Evolutionary conservation across 1,140 invertebrate species (phyloP).

Genomic region (Caenorhabditis elegans): WBcel235 BX284604.4:9098001-9098500

Average conservation of each 20-base stretch:
- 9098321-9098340: constrained; percentile 11
- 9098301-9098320: constrained; percentile 11
- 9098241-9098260: constrained; percentile 34
- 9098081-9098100: too few relatives aligned
- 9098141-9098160: not conserved
- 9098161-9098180: constrained; percentile 16
- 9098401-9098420: constrained; percentile 34
- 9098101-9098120: too few relatives aligned
- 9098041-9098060: too few relatives aligned
- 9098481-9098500: constrained; percentile 24
- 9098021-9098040: too few relatives aligned
- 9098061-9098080: too few relatives aligned
- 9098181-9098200: constrained; percentile 32
- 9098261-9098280: constrained; percentile 31
- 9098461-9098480: not conserved
- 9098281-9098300: not conserved
- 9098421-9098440: not conserved
- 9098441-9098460: constrained; percentile 21
- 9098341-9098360: constrained; percentile 39
- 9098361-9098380: constrained; percentile 7
- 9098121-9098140: too few relatives aligned
- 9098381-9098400: constrained; percentile 32
- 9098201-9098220: constrained; percentile 45
- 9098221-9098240: constrained; percentile 31
- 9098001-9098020: too few relatives aligned